A percentile compares a stretch with the other conserved stretches of the same genome.
Conservation (phyloP, 2,113 vertebrate species). For the Sarotherodon lohbergeri region DNA sequence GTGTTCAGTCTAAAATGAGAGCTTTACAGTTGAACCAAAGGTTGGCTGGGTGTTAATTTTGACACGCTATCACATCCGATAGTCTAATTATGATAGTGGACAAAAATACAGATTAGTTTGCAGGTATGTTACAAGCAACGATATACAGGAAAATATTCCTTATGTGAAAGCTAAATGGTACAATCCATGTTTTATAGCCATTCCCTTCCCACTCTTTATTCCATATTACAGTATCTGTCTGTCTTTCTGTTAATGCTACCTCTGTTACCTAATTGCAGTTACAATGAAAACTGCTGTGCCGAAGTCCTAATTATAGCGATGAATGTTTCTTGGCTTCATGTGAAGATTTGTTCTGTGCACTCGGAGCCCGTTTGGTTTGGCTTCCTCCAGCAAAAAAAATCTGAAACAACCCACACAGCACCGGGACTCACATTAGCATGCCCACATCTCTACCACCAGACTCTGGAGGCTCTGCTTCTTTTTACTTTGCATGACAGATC, state of each 20-base stretch:
- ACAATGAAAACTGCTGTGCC: neutral
- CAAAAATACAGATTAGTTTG: neutral
- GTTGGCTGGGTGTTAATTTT: neutral
- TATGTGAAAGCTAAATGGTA: neutral
- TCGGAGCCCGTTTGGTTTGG: constrained; percentile 8
- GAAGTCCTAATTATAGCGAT: constrained; percentile 8
- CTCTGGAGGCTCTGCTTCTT: constrained; percentile 10
- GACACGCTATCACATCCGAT: neutral
- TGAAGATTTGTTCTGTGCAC: neutral
- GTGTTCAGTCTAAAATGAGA: neutral
- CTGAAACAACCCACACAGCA: constrained; percentile 11
- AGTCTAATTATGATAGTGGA: neutral
- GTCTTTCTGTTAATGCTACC: neutral
- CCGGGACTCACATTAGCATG: neutral
- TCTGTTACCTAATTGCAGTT: neutral
- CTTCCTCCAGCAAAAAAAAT: neutral
- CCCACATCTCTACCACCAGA: neutral
- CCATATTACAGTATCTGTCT: neutral
- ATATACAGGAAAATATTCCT: neutral
- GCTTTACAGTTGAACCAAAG: neutral
- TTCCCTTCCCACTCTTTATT: neutral
- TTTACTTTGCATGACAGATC: constrained; percentile 7
- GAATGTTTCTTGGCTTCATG: constrained; percentile 19
- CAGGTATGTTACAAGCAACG: neutral
- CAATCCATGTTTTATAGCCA: neutral